A percentile compares a stretch with the other conserved stretches of the same genome.
Conservation (phyloP, 2,888 invertebrate species). For the Drosophila borealis region DNA sequence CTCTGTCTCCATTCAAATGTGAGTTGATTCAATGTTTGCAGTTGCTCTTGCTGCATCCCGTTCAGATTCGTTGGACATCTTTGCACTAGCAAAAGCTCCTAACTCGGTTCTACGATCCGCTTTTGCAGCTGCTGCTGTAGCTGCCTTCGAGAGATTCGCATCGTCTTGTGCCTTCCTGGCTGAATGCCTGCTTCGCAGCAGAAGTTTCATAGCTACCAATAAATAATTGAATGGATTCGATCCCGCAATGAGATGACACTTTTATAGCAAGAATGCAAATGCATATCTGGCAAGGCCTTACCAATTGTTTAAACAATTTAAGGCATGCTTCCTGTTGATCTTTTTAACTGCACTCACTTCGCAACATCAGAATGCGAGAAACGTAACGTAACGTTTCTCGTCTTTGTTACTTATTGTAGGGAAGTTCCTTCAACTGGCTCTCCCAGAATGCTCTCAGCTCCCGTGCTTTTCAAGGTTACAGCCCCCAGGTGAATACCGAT, state of each 20-base stretch:
- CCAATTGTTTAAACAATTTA: constrained; percentile 38
- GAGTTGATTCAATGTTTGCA: not conserved
- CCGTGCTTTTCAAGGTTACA: constrained; percentile 19
- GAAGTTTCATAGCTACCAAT: constrained; percentile 28
- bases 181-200: constrained; percentile 18
- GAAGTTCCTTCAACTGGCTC: constrained; percentile 25
- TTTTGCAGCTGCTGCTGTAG: not conserved
- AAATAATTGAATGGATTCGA: not conserved
- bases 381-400: not conserved
- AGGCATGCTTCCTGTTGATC: constrained; percentile 31
- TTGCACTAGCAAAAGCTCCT: not conserved
- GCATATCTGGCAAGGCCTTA: not conserved
- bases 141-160: not conserved
- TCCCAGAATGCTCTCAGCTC: constrained; percentile 1
- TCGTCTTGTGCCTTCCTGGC: constrained; percentile 7
- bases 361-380: constrained; percentile 8
- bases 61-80: not conserved
- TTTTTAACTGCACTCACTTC: constrained; percentile 13
- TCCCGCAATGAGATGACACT: not conserved
- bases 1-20: not conserved
- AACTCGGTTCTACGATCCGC: not conserved
- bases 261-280: constrained; percentile 23
- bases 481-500: not conserved
- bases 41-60: not conserved
- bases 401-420: not conserved